Percentiles rank a stretch among this genome's conserved stretches.
Conservation (phyloP, 2,113 vertebrate genomes). For the Hydrolagus affinis region DNA sequence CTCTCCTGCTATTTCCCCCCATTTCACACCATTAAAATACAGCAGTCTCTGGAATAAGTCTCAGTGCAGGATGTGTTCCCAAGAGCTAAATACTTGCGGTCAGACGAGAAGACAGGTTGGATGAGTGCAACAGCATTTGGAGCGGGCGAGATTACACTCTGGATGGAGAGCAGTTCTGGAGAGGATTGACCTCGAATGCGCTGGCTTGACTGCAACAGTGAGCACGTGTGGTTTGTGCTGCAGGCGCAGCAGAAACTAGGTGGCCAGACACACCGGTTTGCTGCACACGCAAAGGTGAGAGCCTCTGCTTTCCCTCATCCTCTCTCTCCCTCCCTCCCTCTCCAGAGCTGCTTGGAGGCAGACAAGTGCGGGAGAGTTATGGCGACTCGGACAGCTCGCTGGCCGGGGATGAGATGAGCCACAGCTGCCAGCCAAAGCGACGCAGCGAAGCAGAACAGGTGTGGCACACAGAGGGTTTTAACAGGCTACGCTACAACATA, state of each 20-base stretch:
- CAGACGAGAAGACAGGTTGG: neutral
- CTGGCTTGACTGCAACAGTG: too few species aligned
- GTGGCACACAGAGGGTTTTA: neutral
- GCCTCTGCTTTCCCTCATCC: too few species aligned
- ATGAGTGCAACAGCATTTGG: neutral
- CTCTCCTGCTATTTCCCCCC: neutral
- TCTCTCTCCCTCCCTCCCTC: too few species aligned
- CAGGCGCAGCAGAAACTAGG: too few species aligned
- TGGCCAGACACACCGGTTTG: too few species aligned
- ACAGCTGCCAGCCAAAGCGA: too few species aligned
- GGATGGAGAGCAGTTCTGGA: neutral
- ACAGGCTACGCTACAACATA: neutral
- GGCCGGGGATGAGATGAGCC: neutral
- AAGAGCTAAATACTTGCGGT: constrained; percentile 2
- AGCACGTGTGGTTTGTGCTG: too few species aligned
- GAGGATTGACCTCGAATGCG: neutral
- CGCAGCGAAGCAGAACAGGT: too few species aligned
- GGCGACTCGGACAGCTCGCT: neutral
- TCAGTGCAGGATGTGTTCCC: constrained; percentile 15
- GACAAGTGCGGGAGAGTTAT: neutral
- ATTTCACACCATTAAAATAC: neutral
- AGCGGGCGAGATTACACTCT: neutral
- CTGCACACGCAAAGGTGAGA: too few species aligned
- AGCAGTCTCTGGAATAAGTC: neutral
- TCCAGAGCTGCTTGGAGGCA: too few species aligned